Evolutionary conservation across 64 coral and sea anemone species (phyloP).

Genomic region (Stichodactyla mertensii): DNA sequence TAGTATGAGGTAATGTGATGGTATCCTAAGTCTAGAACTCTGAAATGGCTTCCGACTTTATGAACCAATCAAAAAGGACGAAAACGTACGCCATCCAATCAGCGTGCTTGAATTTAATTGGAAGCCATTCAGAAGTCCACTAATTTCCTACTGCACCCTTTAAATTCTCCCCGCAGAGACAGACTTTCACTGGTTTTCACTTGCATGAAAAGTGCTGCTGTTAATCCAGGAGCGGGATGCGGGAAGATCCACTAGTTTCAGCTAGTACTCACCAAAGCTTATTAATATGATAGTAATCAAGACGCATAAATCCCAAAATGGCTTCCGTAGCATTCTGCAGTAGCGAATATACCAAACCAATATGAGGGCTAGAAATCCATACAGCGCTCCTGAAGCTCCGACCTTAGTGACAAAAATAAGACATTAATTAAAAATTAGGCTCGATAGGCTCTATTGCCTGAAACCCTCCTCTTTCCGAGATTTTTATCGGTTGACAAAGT

Average conservation of each 20-base stretch:
- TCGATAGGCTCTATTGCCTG: too few species aligned
- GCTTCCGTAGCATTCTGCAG: constrained; percentile 21
- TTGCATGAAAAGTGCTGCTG: too few species aligned
- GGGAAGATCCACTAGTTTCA: not conserved
- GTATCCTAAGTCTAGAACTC: too few species aligned
- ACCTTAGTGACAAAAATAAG: constrained; percentile 29
- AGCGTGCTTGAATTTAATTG: too few species aligned
- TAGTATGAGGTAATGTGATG: not conserved
- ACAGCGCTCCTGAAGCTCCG: constrained; percentile 75
- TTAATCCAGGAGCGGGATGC: not conserved
- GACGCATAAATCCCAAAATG: constrained; percentile 26
- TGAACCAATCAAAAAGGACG: not conserved
- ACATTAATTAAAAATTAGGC: not conserved
- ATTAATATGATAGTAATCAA: constrained; percentile 35
- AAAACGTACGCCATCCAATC: not conserved
- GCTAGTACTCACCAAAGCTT: constrained; percentile 60
- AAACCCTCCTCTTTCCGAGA: too few species aligned
- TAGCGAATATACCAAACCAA: constrained; percentile 42
- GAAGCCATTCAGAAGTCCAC: too few species aligned
- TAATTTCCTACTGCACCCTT: too few species aligned
- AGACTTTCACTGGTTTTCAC: too few species aligned
- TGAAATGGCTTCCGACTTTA: too few species aligned
- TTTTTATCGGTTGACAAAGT: not conserved
- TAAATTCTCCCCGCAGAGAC: too few species aligned
- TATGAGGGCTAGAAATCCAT: constrained; percentile 60